A percentile compares a stretch with the other conserved stretches of the same genome.
phyloP scores from a whole-genome alignment of 2,888 invertebrate genomes.

The Saturnia pavonia region DNA sequence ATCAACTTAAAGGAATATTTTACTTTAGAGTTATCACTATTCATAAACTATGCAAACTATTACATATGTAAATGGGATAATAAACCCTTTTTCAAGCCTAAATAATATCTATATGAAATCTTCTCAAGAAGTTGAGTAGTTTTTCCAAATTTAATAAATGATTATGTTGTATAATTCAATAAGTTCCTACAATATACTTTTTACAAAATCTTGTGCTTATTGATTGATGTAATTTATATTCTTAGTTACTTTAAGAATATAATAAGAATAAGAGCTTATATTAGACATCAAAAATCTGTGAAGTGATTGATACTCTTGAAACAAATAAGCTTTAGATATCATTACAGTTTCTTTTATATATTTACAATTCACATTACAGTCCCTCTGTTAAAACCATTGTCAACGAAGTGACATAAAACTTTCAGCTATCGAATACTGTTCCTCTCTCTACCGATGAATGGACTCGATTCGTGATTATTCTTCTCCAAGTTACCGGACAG shows the following conservation, averaged over 20 bases:
- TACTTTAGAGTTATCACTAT: not conserved
- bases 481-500: constrained; percentile 90
- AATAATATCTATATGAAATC: not conserved
- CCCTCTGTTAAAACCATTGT: constrained; percentile 16
- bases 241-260: too few relatives aligned
- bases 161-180: too few relatives aligned
- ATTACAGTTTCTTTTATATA: constrained; percentile 14
- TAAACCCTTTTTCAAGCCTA: too few relatives aligned
- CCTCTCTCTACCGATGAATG: constrained; percentile 78
- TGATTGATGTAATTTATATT: too few relatives aligned
- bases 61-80: not conserved
- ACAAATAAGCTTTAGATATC: constrained; percentile 7
- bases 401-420: constrained; percentile 20
- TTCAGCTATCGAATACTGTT: constrained; percentile 74
- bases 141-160: too few relatives aligned
- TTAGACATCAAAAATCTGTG: not conserved
- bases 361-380: constrained; percentile 20
- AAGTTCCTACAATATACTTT: too few relatives aligned
- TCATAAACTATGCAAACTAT: not conserved
- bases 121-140: not conserved
- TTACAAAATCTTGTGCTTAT: too few relatives aligned
- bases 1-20: not conserved
- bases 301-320: constrained; percentile 7
- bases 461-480: constrained; percentile 86
- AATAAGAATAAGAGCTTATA: too few relatives aligned